phyloP scores from a whole-genome alignment of 1,140 invertebrate species.

The Rhizoglyphus robini region DNA sequence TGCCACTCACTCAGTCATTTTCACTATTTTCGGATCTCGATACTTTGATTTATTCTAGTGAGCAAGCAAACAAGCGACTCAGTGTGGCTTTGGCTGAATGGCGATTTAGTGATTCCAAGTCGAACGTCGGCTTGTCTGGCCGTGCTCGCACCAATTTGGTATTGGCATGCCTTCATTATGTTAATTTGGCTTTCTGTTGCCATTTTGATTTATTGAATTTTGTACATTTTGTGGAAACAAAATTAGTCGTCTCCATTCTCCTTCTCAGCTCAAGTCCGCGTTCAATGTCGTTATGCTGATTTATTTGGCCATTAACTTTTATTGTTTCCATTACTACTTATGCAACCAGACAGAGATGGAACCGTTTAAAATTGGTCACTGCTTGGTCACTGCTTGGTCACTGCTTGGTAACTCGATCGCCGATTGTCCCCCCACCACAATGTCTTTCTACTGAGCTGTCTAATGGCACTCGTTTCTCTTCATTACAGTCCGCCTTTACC shows the following conservation, averaged over 20 bases:
- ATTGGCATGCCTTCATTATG: conserved; percentile 7
- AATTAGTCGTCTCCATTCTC: not conserved
- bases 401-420: no score
- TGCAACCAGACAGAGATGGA: no score
- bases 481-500: not conserved
- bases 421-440: conserved; percentile 3
- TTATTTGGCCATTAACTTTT: conserved; percentile 4
- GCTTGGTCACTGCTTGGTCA: no score
- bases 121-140: not conserved
- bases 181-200: conserved; percentile 6
- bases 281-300: conserved; percentile 8
- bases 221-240: not conserved
- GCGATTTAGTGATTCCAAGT: not conserved
- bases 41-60: not conserved
- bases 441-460: no score
- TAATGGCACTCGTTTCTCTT: conserved; percentile 11
- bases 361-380: no score
- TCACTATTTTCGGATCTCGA: no score
- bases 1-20: no score
- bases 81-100: not conserved
- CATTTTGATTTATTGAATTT: conserved; percentile 12
- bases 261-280: not conserved
- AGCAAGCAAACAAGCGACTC: not conserved
- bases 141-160: not conserved
- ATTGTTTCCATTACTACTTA: not conserved